Percentiles rank a stretch among this genome's conserved stretches.
These are phyloP conservation scores for Loris lydekkerianus DNA, from an alignment of 2,797 vertebrate species.

Conservation along the genomic window DNA sequence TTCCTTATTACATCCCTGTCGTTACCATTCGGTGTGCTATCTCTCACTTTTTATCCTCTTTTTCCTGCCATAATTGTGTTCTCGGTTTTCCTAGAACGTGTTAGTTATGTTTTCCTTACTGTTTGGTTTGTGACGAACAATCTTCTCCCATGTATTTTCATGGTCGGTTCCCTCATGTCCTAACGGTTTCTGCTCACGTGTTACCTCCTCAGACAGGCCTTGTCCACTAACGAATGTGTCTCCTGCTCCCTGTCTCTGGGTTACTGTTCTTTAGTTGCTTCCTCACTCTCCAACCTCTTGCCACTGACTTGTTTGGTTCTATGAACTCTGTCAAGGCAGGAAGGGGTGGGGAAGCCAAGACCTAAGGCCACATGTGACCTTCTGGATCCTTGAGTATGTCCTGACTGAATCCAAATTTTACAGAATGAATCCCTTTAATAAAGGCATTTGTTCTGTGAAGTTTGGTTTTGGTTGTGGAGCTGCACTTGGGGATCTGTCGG, in stretches of 20 bases:
- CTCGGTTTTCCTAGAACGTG: background rate
- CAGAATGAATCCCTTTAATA: background rate
- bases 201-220: background rate
- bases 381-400: background rate
- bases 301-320: background rate
- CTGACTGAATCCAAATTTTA: background rate
- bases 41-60: background rate
- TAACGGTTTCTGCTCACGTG: background rate
- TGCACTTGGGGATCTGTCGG: background rate
- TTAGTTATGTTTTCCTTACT: background rate
- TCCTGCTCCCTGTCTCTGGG: background rate
- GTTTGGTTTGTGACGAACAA: background rate
- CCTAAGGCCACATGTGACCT: background rate
- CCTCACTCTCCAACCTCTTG: background rate
- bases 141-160: background rate
- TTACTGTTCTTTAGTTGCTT: background rate
- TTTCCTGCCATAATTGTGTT: background rate
- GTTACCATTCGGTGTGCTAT: accelerated
- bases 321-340: background rate
- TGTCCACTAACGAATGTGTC: background rate
- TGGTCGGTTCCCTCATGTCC: background rate
- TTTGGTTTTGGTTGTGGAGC: accelerated
- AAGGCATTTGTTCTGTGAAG: background rate
- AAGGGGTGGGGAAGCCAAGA: background rate
- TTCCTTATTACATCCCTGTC: background rate